phyloP scores from a whole-genome alignment of 2,797 vertebrate genomes.

The Diglossa cyanea region DNA sequence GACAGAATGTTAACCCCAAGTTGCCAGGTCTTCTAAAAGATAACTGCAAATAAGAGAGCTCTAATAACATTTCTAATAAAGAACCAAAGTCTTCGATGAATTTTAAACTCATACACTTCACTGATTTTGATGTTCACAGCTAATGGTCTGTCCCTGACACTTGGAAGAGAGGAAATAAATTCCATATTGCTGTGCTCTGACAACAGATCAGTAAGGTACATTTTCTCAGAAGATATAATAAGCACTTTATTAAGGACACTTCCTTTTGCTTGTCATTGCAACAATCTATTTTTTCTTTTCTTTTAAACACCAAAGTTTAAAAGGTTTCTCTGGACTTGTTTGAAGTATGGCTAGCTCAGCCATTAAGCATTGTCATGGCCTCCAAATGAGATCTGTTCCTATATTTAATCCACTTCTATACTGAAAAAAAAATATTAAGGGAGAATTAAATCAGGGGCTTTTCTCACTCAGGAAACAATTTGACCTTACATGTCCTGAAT shows the following conservation, averaged over 20 bases:
- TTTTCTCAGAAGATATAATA: not conserved
- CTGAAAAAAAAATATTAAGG: not conserved
- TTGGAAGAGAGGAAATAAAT: not conserved
- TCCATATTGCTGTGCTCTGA: not conserved
- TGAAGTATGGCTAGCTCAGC: not conserved
- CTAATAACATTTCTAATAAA: not conserved
- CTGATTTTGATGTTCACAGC: not conserved
- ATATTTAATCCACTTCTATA: not conserved
- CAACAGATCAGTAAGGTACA: not conserved
- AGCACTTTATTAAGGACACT: not conserved
- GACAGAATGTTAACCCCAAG: slow-evolving; percentile 55
- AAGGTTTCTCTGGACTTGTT: not conserved
- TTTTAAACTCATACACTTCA: not conserved
- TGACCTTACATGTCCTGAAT: not conserved
- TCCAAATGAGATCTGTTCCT: not conserved
- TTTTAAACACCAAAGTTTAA: not conserved
- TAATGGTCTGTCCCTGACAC: not conserved
- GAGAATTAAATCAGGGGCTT: not conserved
- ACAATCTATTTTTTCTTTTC: not conserved
- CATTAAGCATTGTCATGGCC: not conserved
- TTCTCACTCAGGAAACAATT: not conserved
- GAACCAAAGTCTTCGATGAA: not conserved
- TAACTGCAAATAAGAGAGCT: not conserved
- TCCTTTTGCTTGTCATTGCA: not conserved
- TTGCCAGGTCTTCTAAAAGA: slow-evolving; percentile 15